phyloP scores from a whole-genome alignment of 2,888 invertebrate species.

The Caenorhabditis sp. region DNA sequence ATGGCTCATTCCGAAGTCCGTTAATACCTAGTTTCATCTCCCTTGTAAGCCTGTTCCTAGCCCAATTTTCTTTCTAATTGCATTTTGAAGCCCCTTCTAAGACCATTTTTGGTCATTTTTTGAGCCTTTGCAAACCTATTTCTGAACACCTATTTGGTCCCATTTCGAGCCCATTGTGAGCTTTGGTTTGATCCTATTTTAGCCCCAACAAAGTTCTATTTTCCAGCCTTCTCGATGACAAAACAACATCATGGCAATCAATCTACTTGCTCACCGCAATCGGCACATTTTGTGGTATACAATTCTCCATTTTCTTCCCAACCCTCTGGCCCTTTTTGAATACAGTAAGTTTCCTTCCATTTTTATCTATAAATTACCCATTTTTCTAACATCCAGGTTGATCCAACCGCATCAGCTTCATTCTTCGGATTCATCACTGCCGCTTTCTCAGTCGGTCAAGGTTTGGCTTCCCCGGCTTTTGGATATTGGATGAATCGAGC shows the following conservation, averaged over 20 bases:
- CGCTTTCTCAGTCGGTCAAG: conserved; percentile 53
- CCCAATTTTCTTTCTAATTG: too few species aligned
- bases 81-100: too few species aligned
- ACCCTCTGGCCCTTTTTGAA: conserved; percentile 54
- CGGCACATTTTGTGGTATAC: conserved; percentile 51
- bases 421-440: conserved; percentile 56
- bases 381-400: conserved; percentile 30
- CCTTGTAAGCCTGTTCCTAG: too few species aligned
- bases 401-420: conserved; percentile 47
- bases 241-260: conserved; percentile 48
- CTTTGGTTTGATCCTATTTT: too few species aligned
- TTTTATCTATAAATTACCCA: background rate
- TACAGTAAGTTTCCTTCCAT: conserved; percentile 14
- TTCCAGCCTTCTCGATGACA: conserved; percentile 22
- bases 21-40: too few species aligned
- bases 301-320: conserved; percentile 56
- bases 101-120: too few species aligned
- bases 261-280: conserved; percentile 51
- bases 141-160: too few species aligned
- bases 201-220: background rate
- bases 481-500: conserved; percentile 54
- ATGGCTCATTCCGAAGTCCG: too few species aligned
- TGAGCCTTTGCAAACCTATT: too few species aligned
- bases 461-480: conserved; percentile 47
- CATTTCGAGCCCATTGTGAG: too few species aligned